Evolutionary conservation across 2,113 vertebrate genomes (phyloP), one percentile per base, ranked within the genome.

Genomic region (Ictalurus furcatus): DNA sequence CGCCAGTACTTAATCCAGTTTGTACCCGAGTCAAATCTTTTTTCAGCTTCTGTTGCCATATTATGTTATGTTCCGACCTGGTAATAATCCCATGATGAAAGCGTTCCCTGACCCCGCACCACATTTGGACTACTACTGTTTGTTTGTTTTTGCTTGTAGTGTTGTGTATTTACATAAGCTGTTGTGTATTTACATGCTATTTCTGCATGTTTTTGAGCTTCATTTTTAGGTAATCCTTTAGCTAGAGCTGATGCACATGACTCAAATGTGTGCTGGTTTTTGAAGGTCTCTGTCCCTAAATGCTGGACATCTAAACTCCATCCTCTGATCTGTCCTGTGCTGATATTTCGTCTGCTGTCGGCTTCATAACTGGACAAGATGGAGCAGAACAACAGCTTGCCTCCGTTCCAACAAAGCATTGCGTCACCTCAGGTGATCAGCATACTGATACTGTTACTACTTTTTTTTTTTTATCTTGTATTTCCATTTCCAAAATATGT

Each of bases 361-460:
- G 92, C 90, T 89, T 90, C 92, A 90, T 92, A 94, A 94, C 58
- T 88, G 88, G 69, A 91, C 92, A 89, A 91, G 16, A 99, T 99
- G 98, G 98, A 99, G 95, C 98, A 99, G 94, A 99, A 98, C 95
- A 99, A 97, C 96, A 99, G 98, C 92, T 93, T 98, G 90, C 96
- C 97, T 5, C 92, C 97, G 13, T 99, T 98, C 0, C 94, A 96
- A 88, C 98, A 98, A 95, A 98, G 97, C 40, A 93, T 99, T 94
- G 96, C 98, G n/a, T 99, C 98, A 52, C 98, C 98, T 84, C 98
- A 97, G 97, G 98, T 99, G 95, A 96, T 61, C 8, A 37, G 56
- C 4, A 71, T 17, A 28, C 34, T 52, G 44, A 48, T 48, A 48
- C 44, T 44, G 44, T 48, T 40, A 40, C 40, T 40, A 40, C 4